A percentile compares a stretch with the other conserved stretches of the same genome.
phyloP scores from a whole-genome alignment of 2,888 invertebrate genomes.

The Thecocarcelia acutangulata region DNA sequence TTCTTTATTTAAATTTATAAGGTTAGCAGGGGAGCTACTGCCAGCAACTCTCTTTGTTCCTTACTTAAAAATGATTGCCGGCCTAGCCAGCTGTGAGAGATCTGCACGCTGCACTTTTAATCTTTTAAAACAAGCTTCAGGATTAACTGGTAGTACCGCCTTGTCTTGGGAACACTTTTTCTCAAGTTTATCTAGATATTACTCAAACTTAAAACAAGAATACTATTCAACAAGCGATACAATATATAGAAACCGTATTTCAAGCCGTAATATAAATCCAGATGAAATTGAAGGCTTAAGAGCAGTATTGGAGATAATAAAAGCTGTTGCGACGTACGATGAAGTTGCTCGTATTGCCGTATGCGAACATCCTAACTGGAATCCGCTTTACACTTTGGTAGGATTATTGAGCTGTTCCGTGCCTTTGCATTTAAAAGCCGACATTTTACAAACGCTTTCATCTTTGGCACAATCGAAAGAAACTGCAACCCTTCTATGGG shows the following conservation, averaged over 20 bases:
- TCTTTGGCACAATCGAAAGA: conserved; percentile 90
- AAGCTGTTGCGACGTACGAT: conserved; percentile 90
- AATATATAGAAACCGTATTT: conserved; percentile 84
- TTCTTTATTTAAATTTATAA: conserved; percentile 94
- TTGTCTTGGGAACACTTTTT: conserved; percentile 94
- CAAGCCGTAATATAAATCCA: conserved; percentile 86
- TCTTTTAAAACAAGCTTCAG: conserved; percentile 85
- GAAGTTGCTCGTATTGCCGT: conserved; percentile 90
- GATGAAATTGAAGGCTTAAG: conserved; percentile 93
- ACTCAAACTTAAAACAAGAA: conserved; percentile 88
- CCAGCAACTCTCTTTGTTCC: conserved; percentile 92
- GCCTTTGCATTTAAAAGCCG: conserved; percentile 92
- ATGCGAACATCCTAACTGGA: conserved; percentile 94
- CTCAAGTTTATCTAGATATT: conserved; percentile 88
- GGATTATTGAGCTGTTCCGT: conserved; percentile 93
- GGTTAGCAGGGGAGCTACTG: conserved; percentile 92
- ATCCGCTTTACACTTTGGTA: conserved; percentile 89
- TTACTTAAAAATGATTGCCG: conserved; percentile 92
- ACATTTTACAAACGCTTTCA: conserved; percentile 89
- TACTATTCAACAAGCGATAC: conserved; percentile 85
- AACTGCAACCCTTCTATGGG: conserved; percentile 92
- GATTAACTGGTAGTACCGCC: conserved; percentile 83
- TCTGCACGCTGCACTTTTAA: conserved; percentile 91
- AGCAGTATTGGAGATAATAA: conserved; percentile 89
- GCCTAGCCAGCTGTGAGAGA: conserved; percentile 88